Base-by-base conservation (phyloP, 2,888 invertebrate species). In the Aethes cnicana region DNA sequence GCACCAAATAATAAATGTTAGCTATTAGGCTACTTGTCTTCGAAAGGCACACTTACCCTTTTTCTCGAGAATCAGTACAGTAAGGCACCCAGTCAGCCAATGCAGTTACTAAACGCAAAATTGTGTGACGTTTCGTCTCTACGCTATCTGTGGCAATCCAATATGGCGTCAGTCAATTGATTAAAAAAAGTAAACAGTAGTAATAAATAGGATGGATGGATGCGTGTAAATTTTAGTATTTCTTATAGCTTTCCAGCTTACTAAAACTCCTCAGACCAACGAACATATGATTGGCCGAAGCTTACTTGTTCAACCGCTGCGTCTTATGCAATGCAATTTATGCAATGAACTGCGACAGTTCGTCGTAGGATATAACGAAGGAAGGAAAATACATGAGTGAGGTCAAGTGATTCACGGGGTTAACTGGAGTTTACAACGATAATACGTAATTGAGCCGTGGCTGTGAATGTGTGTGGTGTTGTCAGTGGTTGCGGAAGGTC, bases 341-440 rank as follows among this genome's bases (percentile, higher is more conserved):
- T 60, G 54, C 57, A 63, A 59, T 37, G 52, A 35, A 47, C 47
- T 56, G 20, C 47, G 58, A 60, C 59, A 65, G 55, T 20, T 42
- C 21, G 16, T 28, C 32, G 28, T 33, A 33, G 32, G 17, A 35
- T 25, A 26, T 33, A 32, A 21, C 41, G 44, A 49, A 33, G 25
- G 37, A 39, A 44, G 52, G 44, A 52, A 52, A 52, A 52, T 72
- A 71, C 68, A 72, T 65, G 63, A 68, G 54, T 76, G 77, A 80
- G 57, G 48, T 55, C 55, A 53, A 48, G 43, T 55, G 55, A 53
- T 47, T 73, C 72, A 71, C 59, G 68, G 77, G 81, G 84, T 83
- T 75, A 78, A 78, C 74, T 79, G 69, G 61, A 46, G 64, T 63
- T 65, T 61, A 62, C 60, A 58, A 59, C 55, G 58, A 57, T 56